Base-by-base conservation (phyloP, 2,888 invertebrate genomes). In the Smittia sp. region DNA sequence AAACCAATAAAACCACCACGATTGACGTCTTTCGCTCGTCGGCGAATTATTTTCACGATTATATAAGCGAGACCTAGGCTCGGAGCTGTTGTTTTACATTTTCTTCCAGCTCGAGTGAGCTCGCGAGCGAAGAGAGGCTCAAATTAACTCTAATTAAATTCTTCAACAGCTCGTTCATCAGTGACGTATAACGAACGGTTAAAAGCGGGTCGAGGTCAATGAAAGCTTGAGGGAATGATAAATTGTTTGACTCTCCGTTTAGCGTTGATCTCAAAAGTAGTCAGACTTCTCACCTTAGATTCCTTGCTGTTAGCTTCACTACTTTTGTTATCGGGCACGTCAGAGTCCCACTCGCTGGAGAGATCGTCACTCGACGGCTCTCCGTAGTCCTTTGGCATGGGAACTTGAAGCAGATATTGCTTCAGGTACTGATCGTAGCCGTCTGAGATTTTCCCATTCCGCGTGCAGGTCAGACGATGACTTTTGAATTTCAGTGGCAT, bases 271-370 rank as follows among this genome's bases (percentile, higher is more conserved):
- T n/a, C n/a, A n/a, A 13, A 7, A 52, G 15, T 52, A 20, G 20
- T 3, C 13, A 63, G 6, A 22, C 63, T 24, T 63, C 46, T 66
- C 54, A 67, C 74, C 67, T 74, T 74, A 66, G 66, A 67, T 74
- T 66, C 72, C n/a, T 63, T 63, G 18, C 66, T 68, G n/a, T 58
- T 54, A 15, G 67, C 22, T 62, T 66, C 68, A 63, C 25, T 46
- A 1, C 15, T 32, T 72, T 70, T 41, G 13, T 18, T 63, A 73
- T 89, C 88, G 15, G 88, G 86, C 6, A 88, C 90, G 81, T 93
- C 93, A 1, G 92, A 93, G 80, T 94, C 94, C 94, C 94, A 94
- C 79, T 94, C 94, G 13, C 94, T 94, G 80, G 93, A 93, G 75
- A 94, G 86, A 81, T 94, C 94, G 81, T 95, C 94, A 79, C 92